A percentile compares a stretch with the other conserved stretches of the same genome.
Evolutionary conservation across 2,888 invertebrate genomes (phyloP).

Genomic region (Erebia ligea): DNA sequence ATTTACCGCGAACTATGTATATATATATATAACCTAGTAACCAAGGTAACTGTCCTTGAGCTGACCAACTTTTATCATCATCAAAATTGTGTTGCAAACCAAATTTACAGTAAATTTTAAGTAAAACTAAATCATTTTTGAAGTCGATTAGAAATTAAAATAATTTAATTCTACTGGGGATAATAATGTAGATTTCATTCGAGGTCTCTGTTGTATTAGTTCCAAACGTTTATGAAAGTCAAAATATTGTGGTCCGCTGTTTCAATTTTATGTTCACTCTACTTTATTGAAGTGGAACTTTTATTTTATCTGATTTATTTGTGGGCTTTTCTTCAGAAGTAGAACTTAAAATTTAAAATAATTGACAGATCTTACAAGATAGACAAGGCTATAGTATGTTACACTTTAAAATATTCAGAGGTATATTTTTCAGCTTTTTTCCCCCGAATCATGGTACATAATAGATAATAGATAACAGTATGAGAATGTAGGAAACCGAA

Average conservation of each 20-base stretch:
- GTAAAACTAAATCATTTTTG: neutral
- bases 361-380: neutral
- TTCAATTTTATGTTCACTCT: neutral
- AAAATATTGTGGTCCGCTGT: neutral
- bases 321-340: no score
- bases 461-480: no score
- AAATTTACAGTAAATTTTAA: no score
- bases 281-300: neutral
- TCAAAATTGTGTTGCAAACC: no score
- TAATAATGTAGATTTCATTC: neutral
- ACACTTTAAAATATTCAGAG: no score
- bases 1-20: slow-evolving; percentile 12
- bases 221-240: neutral
- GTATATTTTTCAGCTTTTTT: no score
- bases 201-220: neutral
- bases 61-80: neutral
- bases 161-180: neutral
- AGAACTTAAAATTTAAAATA: neutral
- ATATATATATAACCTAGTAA: no score
- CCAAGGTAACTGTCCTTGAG: neutral
- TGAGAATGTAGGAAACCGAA: no score
- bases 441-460: no score
- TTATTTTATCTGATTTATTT: no score
- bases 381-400: no score
- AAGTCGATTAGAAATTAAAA: neutral